phyloP scores from a whole-genome alignment of 2,113 vertebrate species.

The Corythornis vintsioides region DNA sequence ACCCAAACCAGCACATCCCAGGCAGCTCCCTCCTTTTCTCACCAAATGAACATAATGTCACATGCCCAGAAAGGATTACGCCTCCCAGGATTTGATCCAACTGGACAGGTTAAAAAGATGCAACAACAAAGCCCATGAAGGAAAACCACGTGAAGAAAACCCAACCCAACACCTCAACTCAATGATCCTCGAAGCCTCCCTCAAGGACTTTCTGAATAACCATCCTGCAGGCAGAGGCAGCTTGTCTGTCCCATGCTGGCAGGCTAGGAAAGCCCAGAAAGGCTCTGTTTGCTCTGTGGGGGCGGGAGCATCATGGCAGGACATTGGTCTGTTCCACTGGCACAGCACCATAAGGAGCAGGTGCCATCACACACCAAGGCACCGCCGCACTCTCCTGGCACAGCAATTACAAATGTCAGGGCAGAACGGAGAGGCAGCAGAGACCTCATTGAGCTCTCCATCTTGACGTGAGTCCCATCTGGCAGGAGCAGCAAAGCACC shows the following conservation, averaged over 20 bases:
- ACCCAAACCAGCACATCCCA: not conserved
- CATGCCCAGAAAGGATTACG: fast-evolving
- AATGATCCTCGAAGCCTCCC: not conserved
- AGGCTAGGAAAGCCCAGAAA: not conserved
- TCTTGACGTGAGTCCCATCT: not conserved
- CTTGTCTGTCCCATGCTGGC: fast-evolving
- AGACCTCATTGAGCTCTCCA: not conserved
- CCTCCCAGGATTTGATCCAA: fast-evolving
- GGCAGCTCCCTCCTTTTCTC: not conserved
- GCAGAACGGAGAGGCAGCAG: not conserved
- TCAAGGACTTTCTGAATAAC: not conserved
- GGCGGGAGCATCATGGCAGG: fast-evolving
- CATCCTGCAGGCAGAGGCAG: not conserved
- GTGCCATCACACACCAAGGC: fast-evolving
- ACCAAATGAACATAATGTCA: fast-evolving
- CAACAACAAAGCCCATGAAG: not conserved
- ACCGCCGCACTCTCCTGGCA: not conserved
- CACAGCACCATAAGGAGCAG: not conserved
- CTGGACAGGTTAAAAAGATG: not conserved
- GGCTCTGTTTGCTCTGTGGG: not conserved
- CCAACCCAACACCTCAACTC: not conserved
- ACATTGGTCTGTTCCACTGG: fast-evolving
- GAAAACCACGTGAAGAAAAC: not conserved
- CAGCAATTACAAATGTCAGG: not conserved
- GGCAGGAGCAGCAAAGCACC: not conserved